phyloP scores from a whole-genome alignment of 2,797 vertebrate species.

The Simalia tracyae region DNA sequence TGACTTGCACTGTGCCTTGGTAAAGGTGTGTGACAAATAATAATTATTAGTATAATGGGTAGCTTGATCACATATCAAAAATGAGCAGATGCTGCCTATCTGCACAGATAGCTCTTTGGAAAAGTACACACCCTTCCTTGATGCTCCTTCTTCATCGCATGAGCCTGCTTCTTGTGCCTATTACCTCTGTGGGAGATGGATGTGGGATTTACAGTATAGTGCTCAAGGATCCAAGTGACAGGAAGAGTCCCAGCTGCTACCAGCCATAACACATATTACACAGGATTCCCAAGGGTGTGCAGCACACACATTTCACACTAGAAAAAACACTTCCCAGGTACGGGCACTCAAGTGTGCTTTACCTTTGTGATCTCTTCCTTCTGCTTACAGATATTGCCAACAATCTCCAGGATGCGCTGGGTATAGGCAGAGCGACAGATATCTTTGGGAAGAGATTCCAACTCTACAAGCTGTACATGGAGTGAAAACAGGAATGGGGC shows the following conservation, averaged over 20 bases:
- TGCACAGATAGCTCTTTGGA: not conserved
- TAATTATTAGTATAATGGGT: no score
- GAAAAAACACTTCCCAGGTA: not conserved
- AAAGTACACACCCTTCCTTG: not conserved
- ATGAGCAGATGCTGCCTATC: not conserved
- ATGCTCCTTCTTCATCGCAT: not conserved
- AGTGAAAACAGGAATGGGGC: not conserved
- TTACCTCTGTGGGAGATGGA: not conserved
- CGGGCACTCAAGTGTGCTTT: not conserved
- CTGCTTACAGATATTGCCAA: conserved; percentile 92
- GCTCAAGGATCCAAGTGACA: not conserved
- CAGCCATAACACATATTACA: not conserved
- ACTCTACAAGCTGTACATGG: conserved; percentile 77
- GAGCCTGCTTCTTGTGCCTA: not conserved
- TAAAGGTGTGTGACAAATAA: no score
- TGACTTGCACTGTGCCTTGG: no score
- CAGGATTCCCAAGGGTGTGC: rapidly evolving
- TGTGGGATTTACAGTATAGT: not conserved
- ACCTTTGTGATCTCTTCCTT: conserved; percentile 95
- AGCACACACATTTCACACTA: not conserved
- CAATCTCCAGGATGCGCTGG: conserved; percentile 90
- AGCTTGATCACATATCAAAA: not conserved
- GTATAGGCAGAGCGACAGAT: conserved; percentile 87
- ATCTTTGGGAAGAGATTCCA: conserved; percentile 85
- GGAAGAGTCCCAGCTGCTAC: not conserved